These are phyloP conservation scores for Tachina lurida DNA, from an alignment of 2,888 invertebrate genomes.

Conservation along the genomic window DNA sequence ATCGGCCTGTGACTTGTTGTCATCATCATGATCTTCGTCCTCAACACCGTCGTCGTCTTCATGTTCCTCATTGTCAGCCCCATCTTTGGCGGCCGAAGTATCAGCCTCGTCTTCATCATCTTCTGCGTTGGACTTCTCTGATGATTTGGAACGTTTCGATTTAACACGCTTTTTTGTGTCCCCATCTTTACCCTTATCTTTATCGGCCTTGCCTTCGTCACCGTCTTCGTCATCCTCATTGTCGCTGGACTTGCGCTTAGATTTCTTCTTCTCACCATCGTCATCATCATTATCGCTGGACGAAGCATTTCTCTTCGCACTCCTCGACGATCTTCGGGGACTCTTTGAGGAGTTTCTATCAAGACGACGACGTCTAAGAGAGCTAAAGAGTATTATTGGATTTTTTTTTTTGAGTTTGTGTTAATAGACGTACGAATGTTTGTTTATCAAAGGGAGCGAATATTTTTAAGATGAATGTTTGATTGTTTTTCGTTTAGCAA, in stretches of 20 bases:
- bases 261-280: constrained; percentile 73
- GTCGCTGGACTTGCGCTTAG: constrained; percentile 73
- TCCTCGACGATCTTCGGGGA: constrained; percentile 73
- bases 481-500: constrained; percentile 62
- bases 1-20: constrained; percentile 71
- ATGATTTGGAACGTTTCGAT: constrained; percentile 72
- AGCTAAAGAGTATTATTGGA: constrained; percentile 76
- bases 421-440: constrained; percentile 66
- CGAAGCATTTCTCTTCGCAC: constrained; percentile 76
- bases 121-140: constrained; percentile 70
- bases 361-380: constrained; percentile 81
- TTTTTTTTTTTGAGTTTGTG: constrained; percentile 64
- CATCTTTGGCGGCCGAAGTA: constrained; percentile 43
- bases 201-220: constrained; percentile 81
- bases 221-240: constrained; percentile 80
- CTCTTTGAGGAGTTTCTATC: constrained; percentile 77
- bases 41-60: constrained; percentile 73
- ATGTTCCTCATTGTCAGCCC: constrained; percentile 66
- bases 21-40: constrained; percentile 75
- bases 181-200: constrained; percentile 75
- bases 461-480: constrained; percentile 70
- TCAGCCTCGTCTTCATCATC: constrained; percentile 70
- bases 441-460: constrained; percentile 72
- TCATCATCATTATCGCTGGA: constrained; percentile 75
- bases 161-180: constrained; percentile 72